Base-by-base conservation (phyloP, 2,797 vertebrate genomes). In the Neomorphus geoffroyi region DNA sequence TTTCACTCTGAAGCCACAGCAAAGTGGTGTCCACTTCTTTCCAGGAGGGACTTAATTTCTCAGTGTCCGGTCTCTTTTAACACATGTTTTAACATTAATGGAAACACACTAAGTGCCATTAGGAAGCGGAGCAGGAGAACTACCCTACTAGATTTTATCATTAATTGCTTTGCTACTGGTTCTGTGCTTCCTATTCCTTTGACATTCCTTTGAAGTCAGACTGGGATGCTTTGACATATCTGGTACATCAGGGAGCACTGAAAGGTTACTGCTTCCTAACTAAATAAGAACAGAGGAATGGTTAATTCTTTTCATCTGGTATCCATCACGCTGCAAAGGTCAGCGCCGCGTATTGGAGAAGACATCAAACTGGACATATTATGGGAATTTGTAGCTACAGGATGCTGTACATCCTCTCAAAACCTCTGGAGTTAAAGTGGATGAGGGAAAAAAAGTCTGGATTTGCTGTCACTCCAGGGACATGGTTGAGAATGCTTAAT, bases 171-270 rank as follows among this genome's bases (percentile, higher is more conserved):
- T 58, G 74, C 90, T 95, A 86, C 77, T 90, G 32, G 50, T 94
- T 94, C 74, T 94, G 85, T 27, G 93, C 93, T 95, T 93, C 94
- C 92, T 96, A 95, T 95, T 88, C 88, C 83, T 90, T 83, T 93
- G 93, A 82, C 94, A 93, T 94, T 86, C 95, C 91, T 92, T 92
- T 95, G 96, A 96, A 97, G 92, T 93, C 83, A n/a, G 74, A 94
- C 64, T 32, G 74, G 71, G 94, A 96, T 82, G 93, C 86, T 82
- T 72, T 93, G 94, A 92, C 90, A 94, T 95, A 93, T 90, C 93
- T 93, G 91, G 88, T 90, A 62, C 88, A 94, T 92, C 83, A 88
- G 94, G 94, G 93, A 94, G 95, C 94, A 93, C 90, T 8, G 93
- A 90, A 96, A 96, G 95, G 93, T 97, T 96, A 93, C 83, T 54